Evolutionary conservation across 2,113 vertebrate genomes (phyloP).

Genomic region (Eublepharis macularius): DNA sequence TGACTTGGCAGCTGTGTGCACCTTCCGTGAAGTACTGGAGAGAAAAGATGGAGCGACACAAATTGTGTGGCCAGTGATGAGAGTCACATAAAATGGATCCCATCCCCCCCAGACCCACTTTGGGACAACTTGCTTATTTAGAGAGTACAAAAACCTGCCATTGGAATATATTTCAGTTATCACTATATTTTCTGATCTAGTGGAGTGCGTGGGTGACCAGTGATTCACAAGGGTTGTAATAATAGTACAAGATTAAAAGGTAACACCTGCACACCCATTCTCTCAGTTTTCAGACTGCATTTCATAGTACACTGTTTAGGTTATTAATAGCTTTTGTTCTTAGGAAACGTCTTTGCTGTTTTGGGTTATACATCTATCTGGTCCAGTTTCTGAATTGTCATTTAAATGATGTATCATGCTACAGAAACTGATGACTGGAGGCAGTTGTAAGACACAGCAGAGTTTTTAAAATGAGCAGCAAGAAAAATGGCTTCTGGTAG

Average conservation of each 20-base stretch:
- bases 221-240: neutral
- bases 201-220: constrained; percentile 39
- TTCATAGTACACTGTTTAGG: constrained; percentile 45
- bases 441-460: constrained; percentile 41
- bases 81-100: neutral
- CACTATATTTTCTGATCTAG: constrained; percentile 39
- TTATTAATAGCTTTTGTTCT: constrained; percentile 56
- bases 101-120: constrained; percentile 49
- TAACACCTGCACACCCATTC: neutral
- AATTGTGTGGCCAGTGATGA: neutral
- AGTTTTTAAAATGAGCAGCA: constrained; percentile 23
- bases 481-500: constrained; percentile 36
- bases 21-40: constrained; percentile 38
- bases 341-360: constrained; percentile 44
- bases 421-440: constrained; percentile 52
- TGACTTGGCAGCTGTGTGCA: constrained; percentile 2
- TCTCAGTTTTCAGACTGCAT: constrained; percentile 48
- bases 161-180: constrained; percentile 59
- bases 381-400: constrained; percentile 37
- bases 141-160: neutral
- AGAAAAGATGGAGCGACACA: constrained; percentile 12
- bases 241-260: neutral
- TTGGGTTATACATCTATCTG: constrained; percentile 57
- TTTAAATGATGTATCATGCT: constrained; percentile 42
- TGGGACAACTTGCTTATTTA: constrained; percentile 38